phyloP scores from a whole-genome alignment of 2,888 invertebrate genomes.

The Hydriomena furcata region DNA sequence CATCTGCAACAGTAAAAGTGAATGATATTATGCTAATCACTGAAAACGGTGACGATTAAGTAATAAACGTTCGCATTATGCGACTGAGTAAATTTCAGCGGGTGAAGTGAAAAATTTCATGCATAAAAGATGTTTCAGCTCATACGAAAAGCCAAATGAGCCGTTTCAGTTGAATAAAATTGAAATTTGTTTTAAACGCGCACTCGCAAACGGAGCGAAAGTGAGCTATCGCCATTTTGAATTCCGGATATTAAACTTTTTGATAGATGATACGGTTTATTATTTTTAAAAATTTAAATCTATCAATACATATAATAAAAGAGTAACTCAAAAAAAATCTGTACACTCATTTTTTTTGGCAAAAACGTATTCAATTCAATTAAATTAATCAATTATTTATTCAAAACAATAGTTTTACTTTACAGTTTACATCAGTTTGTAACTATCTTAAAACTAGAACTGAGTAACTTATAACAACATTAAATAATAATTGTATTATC shows the following conservation, averaged over 20 bases:
- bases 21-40: slow-evolving; percentile 18
- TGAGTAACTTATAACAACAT: too few relatives aligned
- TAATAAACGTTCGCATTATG: slow-evolving; percentile 17
- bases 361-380: too few relatives aligned
- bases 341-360: too few relatives aligned
- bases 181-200: slow-evolving; percentile 36
- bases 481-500: too few relatives aligned
- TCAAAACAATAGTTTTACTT: too few relatives aligned
- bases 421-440: too few relatives aligned
- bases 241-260: slow-evolving; percentile 24
- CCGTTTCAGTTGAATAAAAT: slow-evolving; percentile 38
- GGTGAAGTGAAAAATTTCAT: slow-evolving; percentile 43
- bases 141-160: slow-evolving; percentile 35
- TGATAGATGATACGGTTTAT: slow-evolving; percentile 1
- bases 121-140: slow-evolving; percentile 45
- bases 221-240: slow-evolving; percentile 21
- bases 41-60: slow-evolving; percentile 14
- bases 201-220: slow-evolving; percentile 22
- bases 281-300: not conserved
- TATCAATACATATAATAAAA: too few relatives aligned
- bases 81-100: slow-evolving; percentile 24
- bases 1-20: slow-evolving; percentile 9
- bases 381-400: too few relatives aligned
- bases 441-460: too few relatives aligned
- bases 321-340: too few relatives aligned